A percentile compares a stretch with the other conserved stretches of the same genome.
These are phyloP conservation scores for Mellivora capensis DNA, from an alignment of 2,113 vertebrate genomes.

Conservation along the genomic window DNA sequence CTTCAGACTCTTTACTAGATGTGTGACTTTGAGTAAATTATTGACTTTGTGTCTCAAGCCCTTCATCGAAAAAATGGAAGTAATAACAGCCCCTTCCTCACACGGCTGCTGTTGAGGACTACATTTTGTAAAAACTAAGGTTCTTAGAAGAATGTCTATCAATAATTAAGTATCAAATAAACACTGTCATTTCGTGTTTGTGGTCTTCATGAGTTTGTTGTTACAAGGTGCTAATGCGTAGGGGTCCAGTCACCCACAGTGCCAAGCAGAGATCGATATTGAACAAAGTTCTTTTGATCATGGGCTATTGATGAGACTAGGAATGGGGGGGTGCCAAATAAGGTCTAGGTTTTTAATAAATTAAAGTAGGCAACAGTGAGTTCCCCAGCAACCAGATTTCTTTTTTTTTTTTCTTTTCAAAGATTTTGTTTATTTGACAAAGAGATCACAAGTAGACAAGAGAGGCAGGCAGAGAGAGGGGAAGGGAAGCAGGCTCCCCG, in stretches of 20 bases:
- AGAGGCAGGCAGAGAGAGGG: no score
- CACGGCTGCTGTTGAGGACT: not conserved
- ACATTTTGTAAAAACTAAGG: not conserved
- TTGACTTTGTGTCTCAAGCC: not conserved
- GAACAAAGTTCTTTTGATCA: slow-evolving; percentile 19
- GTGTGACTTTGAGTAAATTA: not conserved
- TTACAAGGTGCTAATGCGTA: not conserved
- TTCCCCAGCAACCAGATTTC: slow-evolving; percentile 41
- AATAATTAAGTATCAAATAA: not conserved
- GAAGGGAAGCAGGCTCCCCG: no score
- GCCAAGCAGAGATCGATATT: not conserved
- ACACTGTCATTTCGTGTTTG: not conserved
- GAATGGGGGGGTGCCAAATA: not conserved
- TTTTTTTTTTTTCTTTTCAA: no score
- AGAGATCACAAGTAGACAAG: no score
- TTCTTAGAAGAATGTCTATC: not conserved
- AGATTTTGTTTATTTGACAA: no score
- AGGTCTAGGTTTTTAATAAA: not conserved
- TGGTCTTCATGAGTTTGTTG: not conserved
- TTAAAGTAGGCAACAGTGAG: slow-evolving; percentile 22
- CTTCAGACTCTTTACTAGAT: not conserved
- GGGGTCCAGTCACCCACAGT: not conserved
- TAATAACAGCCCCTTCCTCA: not conserved
- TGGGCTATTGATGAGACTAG: not conserved
- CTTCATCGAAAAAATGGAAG: not conserved